phyloP scores from a whole-genome alignment of 2,888 invertebrate species.

The Philereme transversata region DNA sequence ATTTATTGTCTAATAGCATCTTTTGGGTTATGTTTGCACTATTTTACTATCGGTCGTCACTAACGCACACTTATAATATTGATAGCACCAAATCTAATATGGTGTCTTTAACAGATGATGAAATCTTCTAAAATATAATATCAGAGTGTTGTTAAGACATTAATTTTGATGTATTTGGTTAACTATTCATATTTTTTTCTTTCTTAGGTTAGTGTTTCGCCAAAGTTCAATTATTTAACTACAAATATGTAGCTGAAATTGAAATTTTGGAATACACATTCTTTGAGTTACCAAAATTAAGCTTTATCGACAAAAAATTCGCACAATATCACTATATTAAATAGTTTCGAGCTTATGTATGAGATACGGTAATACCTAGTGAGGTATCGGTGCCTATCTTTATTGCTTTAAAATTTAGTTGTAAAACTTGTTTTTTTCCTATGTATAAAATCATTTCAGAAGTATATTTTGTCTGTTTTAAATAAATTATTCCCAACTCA shows the following conservation, averaged over 20 bases:
- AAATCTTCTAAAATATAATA: not conserved
- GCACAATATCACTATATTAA: constrained; percentile 48
- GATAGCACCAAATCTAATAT: constrained; percentile 11
- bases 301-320: constrained; percentile 58
- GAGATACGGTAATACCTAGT: constrained; percentile 16
- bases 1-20: constrained; percentile 10
- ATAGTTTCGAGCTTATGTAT: constrained; percentile 28
- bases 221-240: constrained; percentile 66
- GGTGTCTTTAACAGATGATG: not conserved
- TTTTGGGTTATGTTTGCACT: constrained; percentile 4
- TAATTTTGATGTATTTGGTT: constrained; percentile 69
- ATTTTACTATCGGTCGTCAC: constrained; percentile 11
- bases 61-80: constrained; percentile 12
- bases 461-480: constrained; percentile 35
- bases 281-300: constrained; percentile 63
- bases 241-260: constrained; percentile 32
- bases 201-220: constrained; percentile 65
- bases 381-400: constrained; percentile 27
- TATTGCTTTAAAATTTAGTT: constrained; percentile 29
- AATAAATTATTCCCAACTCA: constrained; percentile 36
- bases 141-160: constrained; percentile 58
- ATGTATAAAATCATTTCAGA: constrained; percentile 33
- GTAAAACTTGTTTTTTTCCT: constrained; percentile 23
- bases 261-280: constrained; percentile 39
- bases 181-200: constrained; percentile 68